Evolutionary conservation across 2,888 invertebrate species (phyloP).

Genomic region (Hecatera dysodea): DNA sequence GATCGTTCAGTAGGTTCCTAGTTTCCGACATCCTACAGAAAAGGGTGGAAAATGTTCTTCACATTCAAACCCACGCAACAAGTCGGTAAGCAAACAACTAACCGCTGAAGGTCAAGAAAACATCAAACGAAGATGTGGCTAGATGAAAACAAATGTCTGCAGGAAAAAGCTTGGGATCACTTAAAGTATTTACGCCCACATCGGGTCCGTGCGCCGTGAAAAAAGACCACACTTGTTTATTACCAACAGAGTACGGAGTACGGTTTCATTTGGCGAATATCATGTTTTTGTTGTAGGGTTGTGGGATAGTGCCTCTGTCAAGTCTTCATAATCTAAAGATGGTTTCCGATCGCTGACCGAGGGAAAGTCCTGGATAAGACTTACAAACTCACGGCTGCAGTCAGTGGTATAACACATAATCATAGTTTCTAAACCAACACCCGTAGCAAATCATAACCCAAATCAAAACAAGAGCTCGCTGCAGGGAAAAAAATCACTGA

Average conservation of each 20-base stretch:
- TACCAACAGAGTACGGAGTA: conserved; percentile 36
- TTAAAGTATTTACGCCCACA: conserved; percentile 52
- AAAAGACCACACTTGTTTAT: conserved; percentile 50
- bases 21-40: conserved; percentile 4
- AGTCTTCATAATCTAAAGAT: not conserved
- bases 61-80: conserved; percentile 45
- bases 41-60: conserved; percentile 10
- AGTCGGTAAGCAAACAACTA: conserved; percentile 42
- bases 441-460: not conserved
- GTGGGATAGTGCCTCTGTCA: not conserved
- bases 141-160: conserved; percentile 59
- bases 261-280: conserved; percentile 37
- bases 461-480: conserved; percentile 24
- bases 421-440: not conserved
- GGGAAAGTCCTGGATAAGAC: not conserved
- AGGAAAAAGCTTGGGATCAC: conserved; percentile 49
- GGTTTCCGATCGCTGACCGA: not conserved
- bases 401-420: not conserved
- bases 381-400: not conserved
- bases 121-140: conserved; percentile 34
- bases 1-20: conserved; percentile 7
- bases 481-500: conserved; percentile 14
- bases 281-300: not conserved
- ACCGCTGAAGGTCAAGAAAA: conserved; percentile 37
- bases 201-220: conserved; percentile 31